A percentile compares a stretch with the other conserved stretches of the same genome.
These are phyloP conservation scores for Toxotes chatareus DNA, from an alignment of 2,113 vertebrate genomes.

Conservation along the genomic window DNA sequence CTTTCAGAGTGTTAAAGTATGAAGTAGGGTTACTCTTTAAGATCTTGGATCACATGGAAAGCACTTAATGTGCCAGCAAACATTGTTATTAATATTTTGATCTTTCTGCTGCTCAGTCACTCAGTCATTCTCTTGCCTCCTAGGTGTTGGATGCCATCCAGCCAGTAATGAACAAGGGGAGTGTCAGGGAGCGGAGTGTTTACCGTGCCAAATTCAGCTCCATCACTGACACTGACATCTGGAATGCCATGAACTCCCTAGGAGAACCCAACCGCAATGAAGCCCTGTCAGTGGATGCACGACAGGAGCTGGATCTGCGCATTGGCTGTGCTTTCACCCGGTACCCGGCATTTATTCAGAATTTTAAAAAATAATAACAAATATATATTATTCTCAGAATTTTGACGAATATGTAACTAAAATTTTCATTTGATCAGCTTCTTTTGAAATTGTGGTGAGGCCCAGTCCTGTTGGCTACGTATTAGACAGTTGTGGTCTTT, in stretches of 20 bases:
- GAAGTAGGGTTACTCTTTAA: no score
- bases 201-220: slow-evolving; percentile 97
- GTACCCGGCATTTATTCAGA: slow-evolving; percentile 71
- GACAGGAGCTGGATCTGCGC: slow-evolving; percentile 96
- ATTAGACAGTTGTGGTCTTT: no score
- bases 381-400: no score
- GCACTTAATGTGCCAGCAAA: no score
- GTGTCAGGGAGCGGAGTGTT: slow-evolving; percentile 79
- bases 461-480: neutral
- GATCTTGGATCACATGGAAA: neutral
- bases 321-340: slow-evolving; percentile 98
- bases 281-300: slow-evolving; percentile 94
- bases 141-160: slow-evolving; percentile 93
- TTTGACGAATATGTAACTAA: no score
- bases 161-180: slow-evolving; percentile 90
- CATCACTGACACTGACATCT: slow-evolving; percentile 97
- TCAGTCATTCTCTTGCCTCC: neutral
- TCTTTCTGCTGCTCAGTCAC: neutral
- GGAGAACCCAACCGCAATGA: slow-evolving; percentile 95
- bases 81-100: neutral
- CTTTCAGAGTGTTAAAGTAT: no score
- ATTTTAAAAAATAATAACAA: neutral
- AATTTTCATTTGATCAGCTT: no score
- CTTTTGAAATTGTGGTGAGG: no score
- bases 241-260: slow-evolving; percentile 91